A percentile compares a stretch with the other conserved stretches of the same genome.
Conservation (phyloP, 2,888 invertebrate species). For the Candidula unifasciata region DNA sequence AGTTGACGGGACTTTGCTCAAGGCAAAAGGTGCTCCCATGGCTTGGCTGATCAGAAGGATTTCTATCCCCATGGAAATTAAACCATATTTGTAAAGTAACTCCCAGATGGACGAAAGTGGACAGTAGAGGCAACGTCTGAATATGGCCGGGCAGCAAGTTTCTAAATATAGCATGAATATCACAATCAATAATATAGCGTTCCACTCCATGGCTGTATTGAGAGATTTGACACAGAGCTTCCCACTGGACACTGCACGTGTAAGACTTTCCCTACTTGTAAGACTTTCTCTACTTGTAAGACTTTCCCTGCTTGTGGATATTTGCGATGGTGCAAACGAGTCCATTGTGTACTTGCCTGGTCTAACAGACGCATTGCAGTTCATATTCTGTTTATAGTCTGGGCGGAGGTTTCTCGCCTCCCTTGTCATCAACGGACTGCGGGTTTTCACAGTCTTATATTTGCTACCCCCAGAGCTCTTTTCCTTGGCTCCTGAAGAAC, state of each 20-base stretch:
- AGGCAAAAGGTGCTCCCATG: too few relatives aligned
- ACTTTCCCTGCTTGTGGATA: too few relatives aligned
- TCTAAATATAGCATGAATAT: background rate
- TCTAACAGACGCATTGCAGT: background rate
- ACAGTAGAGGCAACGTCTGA: background rate
- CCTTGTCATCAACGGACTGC: background rate
- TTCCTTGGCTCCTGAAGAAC: background rate
- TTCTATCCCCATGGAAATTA: background rate
- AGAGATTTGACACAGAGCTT: background rate
- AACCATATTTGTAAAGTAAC: background rate
- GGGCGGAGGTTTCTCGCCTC: background rate
- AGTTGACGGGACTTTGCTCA: background rate
- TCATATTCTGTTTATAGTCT: slow-evolving; percentile 14
- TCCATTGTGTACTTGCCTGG: too few relatives aligned
- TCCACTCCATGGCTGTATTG: background rate
- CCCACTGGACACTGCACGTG: background rate
- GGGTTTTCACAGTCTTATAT: background rate
- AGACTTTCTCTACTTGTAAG: too few relatives aligned
- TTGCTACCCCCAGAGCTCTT: background rate
- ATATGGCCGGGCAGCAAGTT: background rate
- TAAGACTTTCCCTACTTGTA: background rate
- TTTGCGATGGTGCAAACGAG: too few relatives aligned
- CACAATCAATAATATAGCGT: background rate
- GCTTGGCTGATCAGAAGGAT: background rate
- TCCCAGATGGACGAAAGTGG: background rate